phyloP scores from a whole-genome alignment of 2,797 vertebrate species.

The Oreochromis grahami region DNA sequence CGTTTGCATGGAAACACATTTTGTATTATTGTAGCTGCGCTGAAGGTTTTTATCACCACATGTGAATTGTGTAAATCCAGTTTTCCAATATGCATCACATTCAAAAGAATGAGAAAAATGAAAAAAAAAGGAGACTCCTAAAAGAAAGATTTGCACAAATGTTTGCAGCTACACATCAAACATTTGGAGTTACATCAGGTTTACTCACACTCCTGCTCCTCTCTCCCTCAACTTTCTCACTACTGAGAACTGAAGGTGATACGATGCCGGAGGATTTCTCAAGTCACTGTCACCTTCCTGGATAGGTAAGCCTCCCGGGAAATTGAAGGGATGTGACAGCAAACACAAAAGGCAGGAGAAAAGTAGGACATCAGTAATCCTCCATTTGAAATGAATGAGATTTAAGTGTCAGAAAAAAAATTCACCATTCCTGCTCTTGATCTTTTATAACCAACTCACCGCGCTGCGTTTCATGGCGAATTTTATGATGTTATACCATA shows the following conservation, averaged over 20 bases:
- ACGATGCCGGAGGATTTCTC: conserved; percentile 14
- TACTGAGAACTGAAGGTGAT: conserved; percentile 19
- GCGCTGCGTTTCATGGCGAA: neutral
- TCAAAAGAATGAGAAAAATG: neutral
- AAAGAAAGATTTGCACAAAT: neutral
- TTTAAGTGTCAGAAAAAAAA: conserved; percentile 6
- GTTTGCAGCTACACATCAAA: neutral
- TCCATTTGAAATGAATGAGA: conserved; percentile 32
- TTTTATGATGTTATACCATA: neutral
- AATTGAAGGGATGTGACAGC: conserved; percentile 12
- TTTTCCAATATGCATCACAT: neutral
- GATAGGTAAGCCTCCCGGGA: conserved; percentile 17
- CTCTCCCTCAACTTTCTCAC: neutral
- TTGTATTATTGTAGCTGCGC: neutral
- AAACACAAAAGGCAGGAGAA: conserved; percentile 25
- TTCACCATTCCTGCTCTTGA: neutral
- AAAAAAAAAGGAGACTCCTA: neutral
- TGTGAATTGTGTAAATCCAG: neutral
- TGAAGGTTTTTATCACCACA: neutral
- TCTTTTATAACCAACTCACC: conserved; percentile 2
- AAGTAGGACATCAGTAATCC: conserved; percentile 46
- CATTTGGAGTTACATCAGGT: neutral
- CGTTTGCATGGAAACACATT: neutral
- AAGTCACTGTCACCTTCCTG: neutral
- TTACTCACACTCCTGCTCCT: neutral